A percentile compares a stretch with the other conserved stretches of the same genome.
Conservation (phyloP, 1,140 invertebrate species). For the Drosophila leontia region DNA sequence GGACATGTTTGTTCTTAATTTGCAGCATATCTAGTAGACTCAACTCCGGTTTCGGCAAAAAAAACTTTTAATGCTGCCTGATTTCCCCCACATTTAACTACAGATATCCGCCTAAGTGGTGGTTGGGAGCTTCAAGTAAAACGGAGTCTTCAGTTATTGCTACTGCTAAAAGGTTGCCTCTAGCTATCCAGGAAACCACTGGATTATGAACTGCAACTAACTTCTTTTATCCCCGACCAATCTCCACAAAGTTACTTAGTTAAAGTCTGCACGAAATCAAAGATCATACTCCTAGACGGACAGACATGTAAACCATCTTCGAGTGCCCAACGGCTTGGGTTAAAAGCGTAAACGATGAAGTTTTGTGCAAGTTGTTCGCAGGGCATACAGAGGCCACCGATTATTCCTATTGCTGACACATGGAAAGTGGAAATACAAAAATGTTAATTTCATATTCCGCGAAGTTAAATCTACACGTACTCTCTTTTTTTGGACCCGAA, state of each 20-base stretch:
- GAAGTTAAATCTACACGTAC: slow-evolving; percentile 34
- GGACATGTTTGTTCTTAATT: no score
- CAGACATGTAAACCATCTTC: slow-evolving; percentile 38
- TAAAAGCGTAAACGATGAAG: slow-evolving; percentile 31
- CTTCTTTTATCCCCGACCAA: not conserved
- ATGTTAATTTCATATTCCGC: slow-evolving; percentile 37
- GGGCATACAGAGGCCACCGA: not conserved
- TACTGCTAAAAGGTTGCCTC: not conserved
- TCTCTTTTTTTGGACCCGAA: slow-evolving; percentile 5
- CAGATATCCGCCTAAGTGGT: not conserved
- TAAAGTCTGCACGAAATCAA: slow-evolving; percentile 73
- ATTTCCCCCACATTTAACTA: not conserved
- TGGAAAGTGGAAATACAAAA: slow-evolving; percentile 57
- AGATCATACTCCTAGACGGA: slow-evolving; percentile 38
- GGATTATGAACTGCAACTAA: slow-evolving; percentile 67
- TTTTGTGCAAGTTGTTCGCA: slow-evolving; percentile 46
- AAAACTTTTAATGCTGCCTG: not conserved
- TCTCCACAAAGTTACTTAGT: slow-evolving; percentile 59
- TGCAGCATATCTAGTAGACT: no score
- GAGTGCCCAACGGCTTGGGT: slow-evolving; percentile 21
- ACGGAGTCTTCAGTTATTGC: not conserved
- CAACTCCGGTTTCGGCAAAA: not conserved
- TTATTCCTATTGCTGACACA: slow-evolving; percentile 49
- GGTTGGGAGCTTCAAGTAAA: not conserved
- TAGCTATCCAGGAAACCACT: slow-evolving; percentile 28